Evolutionary conservation across 2,888 invertebrate species (phyloP).

Genomic region (Trissoscelio sp.): DNA sequence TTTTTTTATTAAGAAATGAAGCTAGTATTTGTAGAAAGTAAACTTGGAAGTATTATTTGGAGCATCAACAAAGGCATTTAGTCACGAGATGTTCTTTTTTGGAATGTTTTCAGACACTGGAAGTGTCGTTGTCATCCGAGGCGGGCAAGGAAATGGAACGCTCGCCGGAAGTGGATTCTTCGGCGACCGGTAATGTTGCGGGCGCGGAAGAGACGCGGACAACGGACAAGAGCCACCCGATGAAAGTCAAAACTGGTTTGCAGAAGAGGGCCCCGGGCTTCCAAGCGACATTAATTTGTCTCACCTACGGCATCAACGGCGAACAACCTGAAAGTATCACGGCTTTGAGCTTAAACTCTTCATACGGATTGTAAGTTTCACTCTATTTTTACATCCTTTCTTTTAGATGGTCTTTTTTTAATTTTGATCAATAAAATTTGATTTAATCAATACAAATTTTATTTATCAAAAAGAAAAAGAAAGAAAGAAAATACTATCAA

Average conservation of each 20-base stretch:
- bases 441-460: too few species aligned
- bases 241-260: constrained; percentile 89
- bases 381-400: constrained; percentile 10
- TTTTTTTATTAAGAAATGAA: too few species aligned
- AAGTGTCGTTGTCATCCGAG: constrained; percentile 94
- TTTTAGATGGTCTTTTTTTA: neutral
- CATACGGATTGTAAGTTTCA: constrained; percentile 96
- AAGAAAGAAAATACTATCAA: too few species aligned
- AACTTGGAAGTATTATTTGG: neutral
- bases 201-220: constrained; percentile 81
- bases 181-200: constrained; percentile 84
- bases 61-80: constrained; percentile 1
- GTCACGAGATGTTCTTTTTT: constrained; percentile 7
- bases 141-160: constrained; percentile 90
- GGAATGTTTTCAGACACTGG: constrained; percentile 87
- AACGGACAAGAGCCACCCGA: constrained; percentile 83
- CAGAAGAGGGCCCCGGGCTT: constrained; percentile 97
- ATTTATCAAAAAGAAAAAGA: too few species aligned
- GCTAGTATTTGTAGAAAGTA: neutral
- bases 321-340: constrained; percentile 94
- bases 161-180: constrained; percentile 92
- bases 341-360: constrained; percentile 96
- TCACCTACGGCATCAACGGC: constrained; percentile 92
- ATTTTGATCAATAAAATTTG: neutral
- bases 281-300: constrained; percentile 97